These are phyloP conservation scores for Poecilia picta DNA, from an alignment of 2,797 vertebrate genomes.

Conservation along the genomic window DNA sequence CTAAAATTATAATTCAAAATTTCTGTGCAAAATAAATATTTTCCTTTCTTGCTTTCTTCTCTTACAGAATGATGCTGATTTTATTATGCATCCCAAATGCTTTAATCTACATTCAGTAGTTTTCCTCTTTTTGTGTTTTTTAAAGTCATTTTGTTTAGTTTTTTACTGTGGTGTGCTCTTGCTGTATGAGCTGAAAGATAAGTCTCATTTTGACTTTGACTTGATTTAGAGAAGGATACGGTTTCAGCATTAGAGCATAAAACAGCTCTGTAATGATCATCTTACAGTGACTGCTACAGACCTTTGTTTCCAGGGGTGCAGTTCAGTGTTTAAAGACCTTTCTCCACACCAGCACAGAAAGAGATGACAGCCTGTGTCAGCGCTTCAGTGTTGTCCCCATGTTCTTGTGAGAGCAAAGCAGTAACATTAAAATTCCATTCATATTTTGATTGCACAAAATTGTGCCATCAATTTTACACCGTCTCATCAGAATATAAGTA, in stretches of 20 bases:
- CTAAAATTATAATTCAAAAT: neutral
- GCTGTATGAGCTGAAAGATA: neutral
- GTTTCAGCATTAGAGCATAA: conserved; percentile 31
- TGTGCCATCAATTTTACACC: conserved; percentile 62
- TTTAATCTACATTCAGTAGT: neutral
- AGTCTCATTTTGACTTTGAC: neutral
- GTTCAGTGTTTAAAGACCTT: conserved; percentile 50
- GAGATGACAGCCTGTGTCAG: conserved; percentile 56
- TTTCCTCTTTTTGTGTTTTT: neutral
- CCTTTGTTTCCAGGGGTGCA: conserved; percentile 55
- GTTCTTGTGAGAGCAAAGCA: conserved; percentile 59
- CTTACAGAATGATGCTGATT: neutral
- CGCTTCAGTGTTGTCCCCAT: conserved; percentile 51
- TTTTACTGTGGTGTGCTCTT: neutral
- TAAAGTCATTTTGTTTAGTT: neutral
- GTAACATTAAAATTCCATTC: conserved; percentile 73
- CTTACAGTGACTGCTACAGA: conserved; percentile 25
- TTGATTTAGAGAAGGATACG: conserved; percentile 9
- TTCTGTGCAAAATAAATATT: neutral
- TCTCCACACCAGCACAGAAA: conserved; percentile 56
- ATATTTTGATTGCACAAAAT: conserved; percentile 78
- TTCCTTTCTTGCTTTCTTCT: neutral
- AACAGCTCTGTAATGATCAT: conserved; percentile 31
- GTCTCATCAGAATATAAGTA: conserved; percentile 71
- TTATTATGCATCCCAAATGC: neutral